A percentile compares a stretch with the other conserved stretches of the same genome.
Evolutionary conservation across 2,113 vertebrate genomes (phyloP).

Genomic region (Erythrolamprus reginae): DNA sequence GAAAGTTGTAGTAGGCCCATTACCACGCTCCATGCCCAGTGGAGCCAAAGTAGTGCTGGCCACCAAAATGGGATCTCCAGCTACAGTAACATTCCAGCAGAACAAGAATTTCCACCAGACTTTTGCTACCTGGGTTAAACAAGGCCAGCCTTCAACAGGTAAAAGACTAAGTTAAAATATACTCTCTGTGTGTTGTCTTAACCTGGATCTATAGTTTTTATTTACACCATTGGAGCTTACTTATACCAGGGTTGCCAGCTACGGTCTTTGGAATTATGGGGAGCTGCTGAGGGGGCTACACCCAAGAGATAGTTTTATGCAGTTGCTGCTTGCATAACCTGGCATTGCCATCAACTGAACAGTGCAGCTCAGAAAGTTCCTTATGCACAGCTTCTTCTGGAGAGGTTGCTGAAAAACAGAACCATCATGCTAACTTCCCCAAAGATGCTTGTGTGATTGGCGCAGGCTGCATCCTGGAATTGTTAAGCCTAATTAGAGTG

Average conservation of each 20-base stretch:
- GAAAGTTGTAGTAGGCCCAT: constrained; percentile 80
- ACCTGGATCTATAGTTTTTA: not conserved
- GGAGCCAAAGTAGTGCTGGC: constrained; percentile 91
- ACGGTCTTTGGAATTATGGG: not conserved
- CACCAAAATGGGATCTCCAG: constrained; percentile 87
- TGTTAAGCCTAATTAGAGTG: not conserved
- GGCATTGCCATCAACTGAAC: not conserved
- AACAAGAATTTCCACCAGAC: constrained; percentile 98
- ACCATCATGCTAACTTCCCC: not conserved
- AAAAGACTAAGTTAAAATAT: constrained; percentile 2
- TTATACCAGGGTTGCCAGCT: not conserved
- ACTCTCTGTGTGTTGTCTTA: not conserved
- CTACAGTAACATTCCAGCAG: constrained; percentile 90
- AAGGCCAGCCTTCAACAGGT: constrained; percentile 92
- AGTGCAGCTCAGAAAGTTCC: not conserved
- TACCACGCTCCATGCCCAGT: constrained; percentile 75
- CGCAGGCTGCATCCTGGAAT: not conserved
- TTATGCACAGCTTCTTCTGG: not conserved
- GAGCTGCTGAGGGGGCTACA: not conserved
- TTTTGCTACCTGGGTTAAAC: constrained; percentile 97
- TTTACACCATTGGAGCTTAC: not conserved
- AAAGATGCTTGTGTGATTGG: not conserved
- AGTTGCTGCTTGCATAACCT: not conserved
- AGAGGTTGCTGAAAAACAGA: not conserved
- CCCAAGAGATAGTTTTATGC: not conserved